Evolutionary conservation across 53 echinoderm and acorn worm species (phyloP).

Genomic region (Astropecten irregularis): DNA sequence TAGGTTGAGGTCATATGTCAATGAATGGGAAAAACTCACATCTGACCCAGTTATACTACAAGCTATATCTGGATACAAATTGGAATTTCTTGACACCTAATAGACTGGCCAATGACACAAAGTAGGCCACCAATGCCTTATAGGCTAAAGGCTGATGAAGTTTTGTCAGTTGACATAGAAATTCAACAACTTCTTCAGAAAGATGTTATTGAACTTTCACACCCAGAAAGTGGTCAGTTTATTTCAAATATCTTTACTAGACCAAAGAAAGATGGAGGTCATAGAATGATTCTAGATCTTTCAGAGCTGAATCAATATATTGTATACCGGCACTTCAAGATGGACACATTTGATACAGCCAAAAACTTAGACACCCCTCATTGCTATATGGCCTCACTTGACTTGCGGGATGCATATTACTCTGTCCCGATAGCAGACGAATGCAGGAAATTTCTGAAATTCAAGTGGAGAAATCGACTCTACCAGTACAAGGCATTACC

Average conservation of each 20-base stretch:
- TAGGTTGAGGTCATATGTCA: not conserved
- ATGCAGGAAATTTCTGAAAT: constrained; percentile 44
- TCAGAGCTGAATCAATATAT: constrained; percentile 47
- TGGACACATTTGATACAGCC: constrained; percentile 56
- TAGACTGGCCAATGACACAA: not conserved
- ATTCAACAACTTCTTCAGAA: not conserved
- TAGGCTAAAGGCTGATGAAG: not conserved
- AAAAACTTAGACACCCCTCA: constrained; percentile 8
- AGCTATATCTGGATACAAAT: constrained; percentile 3
- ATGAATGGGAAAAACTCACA: not conserved
- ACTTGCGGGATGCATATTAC: constrained; percentile 64
- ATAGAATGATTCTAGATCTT: constrained; percentile 52
- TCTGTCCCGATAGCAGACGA: constrained; percentile 50
- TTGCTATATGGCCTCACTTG: constrained; percentile 57
- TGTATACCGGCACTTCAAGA: constrained; percentile 57
- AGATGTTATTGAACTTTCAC: not conserved
- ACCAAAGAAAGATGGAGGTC: constrained; percentile 60
- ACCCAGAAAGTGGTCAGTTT: not conserved
- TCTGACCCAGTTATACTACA: constrained; percentile 1
- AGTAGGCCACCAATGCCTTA: not conserved
- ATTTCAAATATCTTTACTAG: constrained; percentile 57
- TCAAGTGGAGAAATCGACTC: constrained; percentile 5
- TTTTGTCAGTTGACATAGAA: not conserved
- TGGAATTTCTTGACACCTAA: not conserved
- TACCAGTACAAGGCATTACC: constrained; percentile 56